These are phyloP conservation scores for Bruchidius siliquastri DNA, from an alignment of 2,888 invertebrate species.

Conservation along the genomic window DNA sequence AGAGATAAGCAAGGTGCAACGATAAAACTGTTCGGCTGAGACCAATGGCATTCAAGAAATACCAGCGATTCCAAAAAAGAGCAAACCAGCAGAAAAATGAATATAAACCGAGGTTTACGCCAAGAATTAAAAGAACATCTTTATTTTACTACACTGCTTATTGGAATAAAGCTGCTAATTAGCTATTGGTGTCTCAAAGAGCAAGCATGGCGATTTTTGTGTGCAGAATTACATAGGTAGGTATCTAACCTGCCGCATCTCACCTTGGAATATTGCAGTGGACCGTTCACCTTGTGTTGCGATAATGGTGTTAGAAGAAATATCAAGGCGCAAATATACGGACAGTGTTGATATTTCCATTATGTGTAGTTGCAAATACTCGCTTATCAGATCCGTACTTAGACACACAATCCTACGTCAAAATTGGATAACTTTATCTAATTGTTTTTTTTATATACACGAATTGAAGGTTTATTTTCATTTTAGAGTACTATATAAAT, in stretches of 20 bases:
- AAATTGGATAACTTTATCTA: too few species aligned
- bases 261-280: not conserved
- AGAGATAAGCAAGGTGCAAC: too few species aligned
- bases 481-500: too few species aligned
- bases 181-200: not conserved
- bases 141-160: not conserved
- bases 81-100: not conserved
- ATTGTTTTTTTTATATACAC: too few species aligned
- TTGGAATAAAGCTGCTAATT: not conserved
- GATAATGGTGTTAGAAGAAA: not conserved
- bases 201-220: not conserved
- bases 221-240: not conserved
- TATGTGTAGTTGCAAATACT: too few species aligned
- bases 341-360: too few species aligned
- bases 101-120: not conserved
- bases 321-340: not conserved
- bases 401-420: too few species aligned
- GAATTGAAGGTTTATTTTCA: too few species aligned
- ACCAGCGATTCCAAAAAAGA: not conserved
- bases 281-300: not conserved
- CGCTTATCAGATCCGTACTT: too few species aligned
- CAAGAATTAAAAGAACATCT: not conserved
- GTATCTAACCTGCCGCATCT: not conserved
- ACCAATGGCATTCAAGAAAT: not conserved
- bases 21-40: too few species aligned